Base-by-base conservation (phyloP, 1,140 invertebrate species). In the Dreissena rostriformis region DNA sequence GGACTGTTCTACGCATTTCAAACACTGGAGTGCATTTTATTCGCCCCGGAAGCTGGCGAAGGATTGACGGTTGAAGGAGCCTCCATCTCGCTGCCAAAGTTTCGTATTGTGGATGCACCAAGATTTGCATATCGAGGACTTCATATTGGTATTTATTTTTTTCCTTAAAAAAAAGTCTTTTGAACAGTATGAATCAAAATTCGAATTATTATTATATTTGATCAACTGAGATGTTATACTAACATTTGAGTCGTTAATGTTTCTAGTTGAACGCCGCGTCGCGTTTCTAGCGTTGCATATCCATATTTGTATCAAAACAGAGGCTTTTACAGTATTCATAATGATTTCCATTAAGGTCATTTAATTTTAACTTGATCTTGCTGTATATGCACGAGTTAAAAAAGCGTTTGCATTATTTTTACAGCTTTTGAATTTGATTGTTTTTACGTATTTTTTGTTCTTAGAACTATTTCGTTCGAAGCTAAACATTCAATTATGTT, bases 121-220 rank as follows among this genome's bases (percentile, higher is more conserved):
- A 80, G 90, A 15, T 92, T 90, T 53, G 11, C 17, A 0, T 91
- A 90, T 79, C 84, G 92, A 53, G 91, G 92, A 1, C 57, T 92
- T 7, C 85, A 89, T 82, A 52, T 91, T 26, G 90, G 79, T 81
- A 53, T 5, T 19, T 49, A 17, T 49, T 67, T 0, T 67, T 24
- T 22, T 24, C 24, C 24, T 11, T 4, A 19, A n/a, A 5, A 2
- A n/a, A 19, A 5, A 4, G 24, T 19, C 57, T 4, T 24, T 19
- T 12, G 6, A n/a, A n/a, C 24, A n/a, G 26, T 1, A 4, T 26
- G 2, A 17, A 68, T 22, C 14, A 6, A 68, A 26, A 29, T 68
- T 19, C 29, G 29, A 17, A 17, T 22, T 26, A 5, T 1, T 8
- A 26, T 68, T 6, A 17, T 17, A 17, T 29, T 22, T 29, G 17